A percentile compares a stretch with the other conserved stretches of the same genome.
These are phyloP conservation scores for Hypotaenidia philippensis DNA, from an alignment of 2,797 vertebrate genomes.

Conservation along the genomic window DNA sequence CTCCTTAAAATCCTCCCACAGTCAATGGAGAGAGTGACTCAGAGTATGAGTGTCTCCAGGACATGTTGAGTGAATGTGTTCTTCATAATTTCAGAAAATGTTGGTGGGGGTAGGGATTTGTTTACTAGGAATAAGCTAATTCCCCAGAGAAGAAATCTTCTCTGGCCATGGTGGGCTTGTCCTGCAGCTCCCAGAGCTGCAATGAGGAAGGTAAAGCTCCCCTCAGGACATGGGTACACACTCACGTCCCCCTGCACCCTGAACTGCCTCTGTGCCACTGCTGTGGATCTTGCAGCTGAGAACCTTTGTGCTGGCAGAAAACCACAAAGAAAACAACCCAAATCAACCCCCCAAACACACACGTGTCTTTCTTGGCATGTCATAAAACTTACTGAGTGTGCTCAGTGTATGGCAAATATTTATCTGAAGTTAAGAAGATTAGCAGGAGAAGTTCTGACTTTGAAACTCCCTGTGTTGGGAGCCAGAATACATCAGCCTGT, in stretches of 20 bases:
- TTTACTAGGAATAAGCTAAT: not conserved
- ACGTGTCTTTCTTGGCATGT: not conserved
- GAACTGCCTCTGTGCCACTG: not conserved
- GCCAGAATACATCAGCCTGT: constrained; percentile 33
- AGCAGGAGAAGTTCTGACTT: constrained; percentile 44
- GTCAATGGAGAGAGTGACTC: not conserved
- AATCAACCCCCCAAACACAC: not conserved
- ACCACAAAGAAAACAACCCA: constrained; percentile 15
- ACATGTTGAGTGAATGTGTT: not conserved
- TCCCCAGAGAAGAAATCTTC: not conserved
- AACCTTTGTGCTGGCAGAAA: not conserved
- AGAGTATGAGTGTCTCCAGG: not conserved
- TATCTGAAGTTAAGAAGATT: constrained; percentile 62
- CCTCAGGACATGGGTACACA: not conserved
- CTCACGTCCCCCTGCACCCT: fast-evolving
- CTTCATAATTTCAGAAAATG: not conserved
- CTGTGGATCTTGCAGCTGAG: not conserved
- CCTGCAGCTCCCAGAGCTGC: not conserved
- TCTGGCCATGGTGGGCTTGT: not conserved
- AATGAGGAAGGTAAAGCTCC: not conserved
- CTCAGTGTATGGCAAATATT: constrained; percentile 21
- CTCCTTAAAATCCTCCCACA: constrained; percentile 1
- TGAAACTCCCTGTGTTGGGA: not conserved
- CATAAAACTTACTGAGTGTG: not conserved
- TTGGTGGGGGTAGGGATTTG: not conserved